Percentiles rank a stretch among this genome's conserved stretches.
These are phyloP conservation scores for Hybognathus amarus DNA, from an alignment of 2,797 vertebrate genomes.

Conservation along the genomic window DNA sequence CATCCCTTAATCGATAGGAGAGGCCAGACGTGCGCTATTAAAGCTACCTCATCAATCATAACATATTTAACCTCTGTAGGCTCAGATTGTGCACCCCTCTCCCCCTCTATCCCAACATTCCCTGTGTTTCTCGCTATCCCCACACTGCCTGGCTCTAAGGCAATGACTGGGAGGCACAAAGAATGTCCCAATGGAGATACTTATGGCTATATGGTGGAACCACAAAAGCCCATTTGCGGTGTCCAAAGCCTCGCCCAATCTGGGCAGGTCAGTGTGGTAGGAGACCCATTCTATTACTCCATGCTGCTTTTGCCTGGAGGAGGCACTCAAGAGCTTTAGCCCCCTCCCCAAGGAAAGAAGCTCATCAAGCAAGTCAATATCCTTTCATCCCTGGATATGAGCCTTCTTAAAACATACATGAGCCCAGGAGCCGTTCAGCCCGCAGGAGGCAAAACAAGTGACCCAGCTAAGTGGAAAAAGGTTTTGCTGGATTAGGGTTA, in stretches of 20 bases:
- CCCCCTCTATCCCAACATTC: conserved; percentile 43
- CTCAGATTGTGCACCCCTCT: conserved; percentile 36
- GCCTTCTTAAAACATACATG: conserved; percentile 80
- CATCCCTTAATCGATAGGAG: conserved; percentile 68
- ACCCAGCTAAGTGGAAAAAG: conserved; percentile 69
- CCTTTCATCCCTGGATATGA: conserved; percentile 63
- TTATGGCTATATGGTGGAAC: conserved; percentile 58
- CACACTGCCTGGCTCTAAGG: not conserved
- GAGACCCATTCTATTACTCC: not conserved
- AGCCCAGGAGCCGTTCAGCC: conserved; percentile 69
- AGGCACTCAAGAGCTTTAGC: conserved; percentile 64
- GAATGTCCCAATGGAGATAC: conserved; percentile 52
- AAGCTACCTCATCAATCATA: conserved; percentile 72
- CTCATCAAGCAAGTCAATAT: conserved; percentile 75
- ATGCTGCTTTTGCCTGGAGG: conserved; percentile 67
- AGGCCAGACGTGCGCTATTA: conserved; percentile 69
- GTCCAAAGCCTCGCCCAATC: conserved; percentile 28
- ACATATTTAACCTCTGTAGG: conserved; percentile 66
- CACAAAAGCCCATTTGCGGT: conserved; percentile 57
- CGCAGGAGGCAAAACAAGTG: conserved; percentile 62
- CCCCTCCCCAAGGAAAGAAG: conserved; percentile 60
- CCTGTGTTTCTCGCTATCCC: conserved; percentile 14
- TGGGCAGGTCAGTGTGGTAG: conserved; percentile 16
- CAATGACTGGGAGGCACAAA: not conserved
- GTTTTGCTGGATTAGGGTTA: conserved; percentile 71